phyloP scores from a whole-genome alignment of 2,113 vertebrate genomes.

The Phrynocephalus versicolor region DNA sequence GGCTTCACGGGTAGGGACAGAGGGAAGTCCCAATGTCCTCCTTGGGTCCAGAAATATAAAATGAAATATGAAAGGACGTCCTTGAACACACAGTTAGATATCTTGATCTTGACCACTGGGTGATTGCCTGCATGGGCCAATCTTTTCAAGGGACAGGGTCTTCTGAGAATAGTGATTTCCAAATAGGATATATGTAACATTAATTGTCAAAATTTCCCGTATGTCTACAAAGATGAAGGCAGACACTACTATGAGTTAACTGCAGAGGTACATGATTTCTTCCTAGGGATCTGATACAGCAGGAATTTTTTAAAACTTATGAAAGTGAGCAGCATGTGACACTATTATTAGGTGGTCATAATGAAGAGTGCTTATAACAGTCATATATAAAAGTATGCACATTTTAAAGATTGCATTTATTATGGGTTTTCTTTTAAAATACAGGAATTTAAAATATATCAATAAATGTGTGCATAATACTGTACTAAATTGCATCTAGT shows the following conservation, averaged over 20 bases:
- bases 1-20: not conserved
- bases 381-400: constrained; percentile 30
- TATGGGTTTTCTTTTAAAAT: constrained; percentile 57
- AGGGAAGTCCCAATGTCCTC: not conserved
- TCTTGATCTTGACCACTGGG: not conserved
- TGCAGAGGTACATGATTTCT: not conserved
- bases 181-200: not conserved
- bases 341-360: not conserved
- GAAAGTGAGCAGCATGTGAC: not conserved
- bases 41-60: no score
- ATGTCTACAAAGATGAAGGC: not conserved
- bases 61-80: no score
- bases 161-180: not conserved
- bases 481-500: constrained; percentile 30
- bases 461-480: constrained; percentile 54
- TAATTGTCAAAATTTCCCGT: not conserved
- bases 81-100: not conserved
- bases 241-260: not conserved
- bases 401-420: constrained; percentile 56
- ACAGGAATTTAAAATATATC: constrained; percentile 60
- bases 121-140: not conserved
- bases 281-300: not conserved
- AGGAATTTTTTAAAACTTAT: not conserved
- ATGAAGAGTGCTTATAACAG: constrained; percentile 30
- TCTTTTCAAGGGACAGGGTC: not conserved